phyloP scores from a whole-genome alignment of 1,140 invertebrate species.

The Platyscapa corneri region DNA sequence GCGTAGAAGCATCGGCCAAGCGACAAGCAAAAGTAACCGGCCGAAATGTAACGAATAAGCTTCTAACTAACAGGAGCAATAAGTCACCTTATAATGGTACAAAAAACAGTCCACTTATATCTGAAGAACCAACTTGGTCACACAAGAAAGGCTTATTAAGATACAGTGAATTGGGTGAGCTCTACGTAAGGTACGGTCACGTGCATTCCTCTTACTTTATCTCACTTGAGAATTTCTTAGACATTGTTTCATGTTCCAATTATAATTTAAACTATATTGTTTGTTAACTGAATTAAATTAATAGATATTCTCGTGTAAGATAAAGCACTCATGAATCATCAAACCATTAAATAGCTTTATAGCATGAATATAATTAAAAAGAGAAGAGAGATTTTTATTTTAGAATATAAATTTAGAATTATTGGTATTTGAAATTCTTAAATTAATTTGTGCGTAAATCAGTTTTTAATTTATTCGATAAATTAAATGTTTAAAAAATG shows the following conservation, averaged over 20 bases:
- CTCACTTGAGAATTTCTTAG: constrained; percentile 45
- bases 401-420: constrained; percentile 26
- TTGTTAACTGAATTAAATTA: neutral
- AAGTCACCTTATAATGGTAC: constrained; percentile 65
- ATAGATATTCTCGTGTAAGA: constrained; percentile 39
- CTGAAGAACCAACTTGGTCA: constrained; percentile 63
- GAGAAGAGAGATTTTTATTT: constrained; percentile 18
- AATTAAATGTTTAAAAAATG: neutral
- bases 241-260: neutral
- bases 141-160: constrained; percentile 73
- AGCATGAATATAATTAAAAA: constrained; percentile 40
- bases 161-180: constrained; percentile 74
- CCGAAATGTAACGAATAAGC: constrained; percentile 71
- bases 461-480: neutral
- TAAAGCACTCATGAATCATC: constrained; percentile 49
- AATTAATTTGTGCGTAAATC: neutral
- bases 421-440: constrained; percentile 33
- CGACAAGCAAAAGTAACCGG: constrained; percentile 66
- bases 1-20: constrained; percentile 68
- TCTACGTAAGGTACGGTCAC: constrained; percentile 74
- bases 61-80: constrained; percentile 70
- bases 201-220: constrained; percentile 65
- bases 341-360: constrained; percentile 31
- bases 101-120: constrained; percentile 64
- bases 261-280: neutral